Evolutionary conservation across 1,140 invertebrate species (phyloP).

Genomic region (Neodiprion virginianus): DNA sequence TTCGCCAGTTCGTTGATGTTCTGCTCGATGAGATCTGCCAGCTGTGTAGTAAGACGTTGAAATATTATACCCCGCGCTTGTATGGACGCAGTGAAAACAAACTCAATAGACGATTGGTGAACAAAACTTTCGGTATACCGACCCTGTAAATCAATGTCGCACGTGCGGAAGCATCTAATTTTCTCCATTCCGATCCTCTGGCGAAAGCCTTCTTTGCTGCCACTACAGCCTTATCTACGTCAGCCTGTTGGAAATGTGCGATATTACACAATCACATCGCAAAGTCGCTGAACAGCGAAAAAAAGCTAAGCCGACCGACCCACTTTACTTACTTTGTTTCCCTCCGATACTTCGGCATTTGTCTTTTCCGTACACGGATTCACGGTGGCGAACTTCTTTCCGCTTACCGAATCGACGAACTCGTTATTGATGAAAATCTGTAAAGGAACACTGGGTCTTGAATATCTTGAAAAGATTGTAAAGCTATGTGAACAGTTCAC

Average conservation of each 20-base stretch:
- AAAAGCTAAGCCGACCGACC: neutral
- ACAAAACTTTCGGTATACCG: constrained; percentile 23
- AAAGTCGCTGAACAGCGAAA: neutral
- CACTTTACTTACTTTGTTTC: constrained; percentile 45
- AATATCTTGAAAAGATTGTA: no score
- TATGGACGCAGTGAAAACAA: neutral
- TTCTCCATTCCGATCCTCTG: constrained; percentile 70
- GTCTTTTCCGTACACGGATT: constrained; percentile 64
- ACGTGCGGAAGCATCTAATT: constrained; percentile 73
- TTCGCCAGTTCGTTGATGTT: constrained; percentile 64
- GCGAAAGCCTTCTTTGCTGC: constrained; percentile 67
- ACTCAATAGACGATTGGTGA: neutral
- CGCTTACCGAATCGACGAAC: constrained; percentile 65
- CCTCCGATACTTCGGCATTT: constrained; percentile 65
- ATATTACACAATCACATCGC: neutral
- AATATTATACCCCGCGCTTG: neutral
- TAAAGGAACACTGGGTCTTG: no score
- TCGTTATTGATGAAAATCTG: constrained; percentile 76
- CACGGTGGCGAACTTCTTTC: constrained; percentile 52
- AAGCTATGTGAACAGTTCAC: no score
- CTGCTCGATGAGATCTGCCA: constrained; percentile 69
- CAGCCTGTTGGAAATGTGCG: constrained; percentile 44
- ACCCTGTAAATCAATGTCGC: constrained; percentile 64
- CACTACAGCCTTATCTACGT: constrained; percentile 63
- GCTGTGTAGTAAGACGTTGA: constrained; percentile 38